These are phyloP conservation scores for Diploscapter pachys DNA, from an alignment of 1,140 invertebrate genomes.

Conservation along the genomic window DNA sequence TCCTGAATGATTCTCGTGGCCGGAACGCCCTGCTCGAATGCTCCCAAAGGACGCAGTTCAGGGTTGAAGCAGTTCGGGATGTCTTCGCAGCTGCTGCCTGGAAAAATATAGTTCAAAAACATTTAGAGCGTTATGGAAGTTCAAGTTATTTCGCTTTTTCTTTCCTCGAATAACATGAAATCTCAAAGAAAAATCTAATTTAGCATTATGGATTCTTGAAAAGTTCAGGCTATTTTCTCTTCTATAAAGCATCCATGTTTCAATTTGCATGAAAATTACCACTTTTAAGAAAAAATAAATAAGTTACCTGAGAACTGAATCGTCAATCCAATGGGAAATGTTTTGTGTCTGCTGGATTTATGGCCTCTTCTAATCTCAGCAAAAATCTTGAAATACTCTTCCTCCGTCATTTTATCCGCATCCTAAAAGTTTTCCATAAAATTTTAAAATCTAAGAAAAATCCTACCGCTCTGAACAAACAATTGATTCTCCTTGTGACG, in stretches of 20 bases:
- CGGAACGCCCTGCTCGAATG: constrained; percentile 77
- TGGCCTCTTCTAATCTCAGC: constrained; percentile 74
- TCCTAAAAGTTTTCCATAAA: constrained; percentile 63
- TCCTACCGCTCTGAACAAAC: constrained; percentile 69
- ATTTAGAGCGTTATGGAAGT: too few relatives aligned
- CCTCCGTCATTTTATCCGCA: constrained; percentile 82
- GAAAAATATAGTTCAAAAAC: not conserved
- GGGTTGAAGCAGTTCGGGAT: constrained; percentile 77
- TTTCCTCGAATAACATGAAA: too few relatives aligned
- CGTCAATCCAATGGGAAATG: constrained; percentile 70
- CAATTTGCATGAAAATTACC: too few relatives aligned
- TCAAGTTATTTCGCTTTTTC: too few relatives aligned
- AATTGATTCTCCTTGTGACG: constrained; percentile 81
- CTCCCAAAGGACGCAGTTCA: constrained; percentile 75
- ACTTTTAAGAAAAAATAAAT: not conserved
- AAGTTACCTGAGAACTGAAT: not conserved
- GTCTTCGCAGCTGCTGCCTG: constrained; percentile 63
- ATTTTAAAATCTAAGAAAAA: not conserved
- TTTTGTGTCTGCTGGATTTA: constrained; percentile 81
- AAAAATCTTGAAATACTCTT: constrained; percentile 88
- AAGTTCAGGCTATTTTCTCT: too few relatives aligned
- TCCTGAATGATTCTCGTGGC: constrained; percentile 84
- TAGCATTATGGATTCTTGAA: too few relatives aligned
- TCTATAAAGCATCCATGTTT: too few relatives aligned
- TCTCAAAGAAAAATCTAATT: too few relatives aligned